These are phyloP conservation scores for Kradibia gibbosae DNA, from an alignment of 1,140 invertebrate species.

Conservation along the genomic window DNA sequence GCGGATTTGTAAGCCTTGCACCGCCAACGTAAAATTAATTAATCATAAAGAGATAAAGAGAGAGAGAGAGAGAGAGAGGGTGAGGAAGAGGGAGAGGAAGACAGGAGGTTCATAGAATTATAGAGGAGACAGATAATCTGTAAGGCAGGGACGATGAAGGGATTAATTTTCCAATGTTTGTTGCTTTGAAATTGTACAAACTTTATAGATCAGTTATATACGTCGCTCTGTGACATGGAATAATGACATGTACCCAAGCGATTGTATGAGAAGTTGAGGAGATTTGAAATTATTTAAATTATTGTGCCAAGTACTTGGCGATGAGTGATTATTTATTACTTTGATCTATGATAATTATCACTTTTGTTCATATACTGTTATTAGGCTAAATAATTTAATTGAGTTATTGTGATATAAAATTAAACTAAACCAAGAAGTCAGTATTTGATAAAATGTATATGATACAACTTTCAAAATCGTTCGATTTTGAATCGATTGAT, in stretches of 20 bases:
- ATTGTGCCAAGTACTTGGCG: neutral
- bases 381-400: neutral
- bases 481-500: neutral
- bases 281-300: neutral
- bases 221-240: neutral
- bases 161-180: conserved; percentile 4
- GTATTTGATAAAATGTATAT: neutral
- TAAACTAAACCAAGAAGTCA: neutral
- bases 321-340: neutral
- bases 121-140: neutral
- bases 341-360: neutral
- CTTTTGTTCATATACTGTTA: neutral
- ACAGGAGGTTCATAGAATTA: neutral
- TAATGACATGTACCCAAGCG: neutral
- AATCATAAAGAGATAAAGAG: too few species aligned
- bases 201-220: neutral
- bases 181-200: neutral
- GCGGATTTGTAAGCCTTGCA: neutral
- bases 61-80: too few species aligned
- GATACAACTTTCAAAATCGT: neutral
- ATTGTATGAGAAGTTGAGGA: neutral
- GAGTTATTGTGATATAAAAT: neutral
- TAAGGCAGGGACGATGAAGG: neutral
- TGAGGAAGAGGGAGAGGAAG: neutral
- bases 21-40: neutral